phyloP scores from a whole-genome alignment of 2,113 vertebrate species.

The Cyprinodon brontotheroides region DNA sequence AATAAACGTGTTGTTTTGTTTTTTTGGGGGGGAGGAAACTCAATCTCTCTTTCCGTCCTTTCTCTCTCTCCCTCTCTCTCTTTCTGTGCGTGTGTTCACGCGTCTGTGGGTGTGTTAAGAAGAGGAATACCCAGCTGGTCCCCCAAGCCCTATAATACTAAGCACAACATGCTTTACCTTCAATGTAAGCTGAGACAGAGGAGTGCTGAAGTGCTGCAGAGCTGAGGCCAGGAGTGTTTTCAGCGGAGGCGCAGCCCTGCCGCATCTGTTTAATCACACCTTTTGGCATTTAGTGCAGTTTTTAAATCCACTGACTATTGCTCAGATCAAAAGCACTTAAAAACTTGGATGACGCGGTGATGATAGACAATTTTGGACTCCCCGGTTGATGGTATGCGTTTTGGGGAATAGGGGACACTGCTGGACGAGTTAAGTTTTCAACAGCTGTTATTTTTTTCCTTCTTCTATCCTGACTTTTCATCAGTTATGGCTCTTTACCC shows the following conservation, averaged over 20 bases:
- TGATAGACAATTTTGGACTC: conserved; percentile 42
- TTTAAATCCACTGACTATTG: neutral
- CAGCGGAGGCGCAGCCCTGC: conserved; percentile 13
- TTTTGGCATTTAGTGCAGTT: conserved; percentile 6
- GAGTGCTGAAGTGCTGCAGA: conserved; percentile 68
- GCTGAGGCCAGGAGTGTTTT: conserved; percentile 17
- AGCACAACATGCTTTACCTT: conserved; percentile 76
- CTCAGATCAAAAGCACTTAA: conserved; percentile 3
- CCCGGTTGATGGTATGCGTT: conserved; percentile 63
- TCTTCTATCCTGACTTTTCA: neutral
- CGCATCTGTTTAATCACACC: conserved; percentile 13
- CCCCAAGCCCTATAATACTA: conserved; percentile 78
- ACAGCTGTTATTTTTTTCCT: conserved; percentile 13
- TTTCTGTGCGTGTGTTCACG: neutral
- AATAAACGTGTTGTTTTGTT: conserved; percentile 55
- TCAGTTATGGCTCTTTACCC: conserved; percentile 77
- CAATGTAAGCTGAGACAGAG: conserved; percentile 73
- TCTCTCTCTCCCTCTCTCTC: conserved; percentile 1
- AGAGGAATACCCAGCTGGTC: conserved; percentile 72
- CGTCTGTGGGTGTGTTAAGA: conserved; percentile 5
- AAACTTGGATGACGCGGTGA: conserved; percentile 31
- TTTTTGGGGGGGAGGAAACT: conserved; percentile 56
- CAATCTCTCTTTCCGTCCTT: conserved; percentile 14
- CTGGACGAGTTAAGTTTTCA: conserved; percentile 32
- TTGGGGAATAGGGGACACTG: conserved; percentile 50